phyloP scores from a whole-genome alignment of 2,888 invertebrate species.

The Cataglyphis altisquamis region DNA sequence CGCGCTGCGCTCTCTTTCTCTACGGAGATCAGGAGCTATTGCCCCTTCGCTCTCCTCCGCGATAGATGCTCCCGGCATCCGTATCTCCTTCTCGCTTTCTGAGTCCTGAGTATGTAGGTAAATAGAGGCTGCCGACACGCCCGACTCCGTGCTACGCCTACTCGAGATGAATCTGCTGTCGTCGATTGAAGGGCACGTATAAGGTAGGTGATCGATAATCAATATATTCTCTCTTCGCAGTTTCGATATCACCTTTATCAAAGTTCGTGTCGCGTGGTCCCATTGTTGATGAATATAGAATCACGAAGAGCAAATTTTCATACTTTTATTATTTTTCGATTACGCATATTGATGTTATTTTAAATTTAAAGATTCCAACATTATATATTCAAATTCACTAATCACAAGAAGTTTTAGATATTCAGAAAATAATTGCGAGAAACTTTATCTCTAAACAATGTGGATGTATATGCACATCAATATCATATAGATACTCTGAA shows the following conservation, averaged over 20 bases:
- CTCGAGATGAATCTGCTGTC: slow-evolving; percentile 50
- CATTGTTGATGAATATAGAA: background rate
- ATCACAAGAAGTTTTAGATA: background rate
- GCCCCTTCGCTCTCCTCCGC: slow-evolving; percentile 9
- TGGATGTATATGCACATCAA: background rate
- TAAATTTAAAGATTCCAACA: background rate
- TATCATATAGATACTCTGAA: background rate
- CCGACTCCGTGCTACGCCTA: slow-evolving; percentile 50
- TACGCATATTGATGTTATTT: background rate
- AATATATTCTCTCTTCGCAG: background rate
- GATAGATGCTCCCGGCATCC: slow-evolving; percentile 31
- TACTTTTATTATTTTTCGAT: slow-evolving; percentile 1
- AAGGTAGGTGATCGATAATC: slow-evolving; percentile 33
- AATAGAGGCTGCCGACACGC: slow-evolving; percentile 47
- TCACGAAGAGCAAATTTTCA: background rate
- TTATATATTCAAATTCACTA: background rate
- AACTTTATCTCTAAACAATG: background rate
- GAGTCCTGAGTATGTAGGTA: slow-evolving; percentile 46
- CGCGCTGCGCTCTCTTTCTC: slow-evolving; percentile 3
- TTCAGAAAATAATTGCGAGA: background rate
- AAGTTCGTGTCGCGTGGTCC: background rate
- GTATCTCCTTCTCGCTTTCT: slow-evolving; percentile 40
- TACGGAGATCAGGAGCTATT: slow-evolving; percentile 12
- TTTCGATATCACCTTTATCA: background rate
- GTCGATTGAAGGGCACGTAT: slow-evolving; percentile 43